Evolutionary conservation across 2,888 invertebrate species (phyloP).

Genomic region (Orthosia incerta): DNA sequence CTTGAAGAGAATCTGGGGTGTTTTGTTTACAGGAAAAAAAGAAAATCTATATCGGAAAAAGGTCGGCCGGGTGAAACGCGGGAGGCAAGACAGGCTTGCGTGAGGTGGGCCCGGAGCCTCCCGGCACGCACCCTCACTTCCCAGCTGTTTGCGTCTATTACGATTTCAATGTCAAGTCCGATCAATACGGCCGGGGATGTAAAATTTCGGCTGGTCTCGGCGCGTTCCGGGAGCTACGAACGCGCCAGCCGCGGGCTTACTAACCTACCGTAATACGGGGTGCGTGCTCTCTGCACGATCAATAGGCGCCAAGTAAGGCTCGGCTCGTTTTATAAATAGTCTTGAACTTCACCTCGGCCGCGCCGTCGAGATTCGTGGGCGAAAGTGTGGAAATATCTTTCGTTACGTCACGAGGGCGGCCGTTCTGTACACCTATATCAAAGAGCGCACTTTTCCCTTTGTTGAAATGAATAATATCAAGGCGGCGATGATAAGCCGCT

Average conservation of each 20-base stretch:
- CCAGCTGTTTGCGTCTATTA: slow-evolving; percentile 90
- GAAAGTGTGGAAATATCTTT: slow-evolving; percentile 82
- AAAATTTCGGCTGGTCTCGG: slow-evolving; percentile 89
- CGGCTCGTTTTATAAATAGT: slow-evolving; percentile 88
- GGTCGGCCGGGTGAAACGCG: slow-evolving; percentile 51
- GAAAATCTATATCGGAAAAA: slow-evolving; percentile 60
- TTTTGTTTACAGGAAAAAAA: slow-evolving; percentile 52
- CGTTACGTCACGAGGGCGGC: slow-evolving; percentile 74
- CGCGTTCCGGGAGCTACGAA: slow-evolving; percentile 87
- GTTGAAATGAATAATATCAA: slow-evolving; percentile 76
- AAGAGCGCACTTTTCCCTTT: slow-evolving; percentile 66
- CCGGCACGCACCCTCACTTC: slow-evolving; percentile 84
- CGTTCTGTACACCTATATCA: slow-evolving; percentile 55
- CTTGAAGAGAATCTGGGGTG: slow-evolving; percentile 31
- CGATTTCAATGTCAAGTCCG: slow-evolving; percentile 91
- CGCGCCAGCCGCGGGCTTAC: slow-evolving; percentile 83
- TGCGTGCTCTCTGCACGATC: slow-evolving; percentile 88
- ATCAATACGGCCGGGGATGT: slow-evolving; percentile 90
- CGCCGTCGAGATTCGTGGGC: slow-evolving; percentile 80
- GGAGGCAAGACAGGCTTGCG: slow-evolving; percentile 76
- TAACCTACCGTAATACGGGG: slow-evolving; percentile 91
- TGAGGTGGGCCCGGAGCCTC: slow-evolving; percentile 71
- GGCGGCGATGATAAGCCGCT: slow-evolving; percentile 76
- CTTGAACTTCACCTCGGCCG: slow-evolving; percentile 89
- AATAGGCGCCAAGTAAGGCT: slow-evolving; percentile 87